Base-by-base conservation (phyloP, 2,113 vertebrate genomes). In the Semicossyphus pulcher region DNA sequence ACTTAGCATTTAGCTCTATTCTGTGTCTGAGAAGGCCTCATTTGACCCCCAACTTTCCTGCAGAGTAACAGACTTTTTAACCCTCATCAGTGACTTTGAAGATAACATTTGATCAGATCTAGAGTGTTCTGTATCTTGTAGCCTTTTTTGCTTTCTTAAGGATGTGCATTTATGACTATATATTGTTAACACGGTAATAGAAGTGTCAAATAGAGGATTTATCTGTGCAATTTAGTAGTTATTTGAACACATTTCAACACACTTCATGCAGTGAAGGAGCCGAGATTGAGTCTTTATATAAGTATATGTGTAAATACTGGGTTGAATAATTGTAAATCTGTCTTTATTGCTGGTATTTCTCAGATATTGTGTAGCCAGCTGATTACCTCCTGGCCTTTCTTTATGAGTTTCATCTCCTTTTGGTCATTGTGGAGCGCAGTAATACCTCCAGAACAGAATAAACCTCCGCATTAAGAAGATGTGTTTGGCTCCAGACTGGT, bases 401-500 rank as follows among this genome's bases (percentile, higher is more conserved):
- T 90, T 90, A 86, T 47, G 76, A 63, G 65, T 52, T 71, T 75
- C 80, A 88, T 89, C 48, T 91, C 64, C 31, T 54, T 75, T 44
- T 68, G 78, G 62, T 64, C 74, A 87, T 65, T 71, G 71, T 52
- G 60, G 11, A 68, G 64, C 7, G 9, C 74, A 71, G 80, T 83
- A 78, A 81, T 48, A 57, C 73, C 48, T 60, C 64, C 4, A 61
- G 26, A 76, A 83, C 65, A 86, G 81, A 73, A 69, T 83, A 71
- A 25, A 81, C 41, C 42, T 82, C 45, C 32, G 71, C 81, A 91
- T 88, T 83, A 91, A 85, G 77, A 88, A 78, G 83, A 88, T 39
- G 20, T 72, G 85, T 80, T 76, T 81, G 60, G 47, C 76, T 63
- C 61, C 65, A 39, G 81, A 82, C 80, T 41, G 54, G 28, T 60